A percentile compares a stretch with the other conserved stretches of the same genome.
phyloP scores from a whole-genome alignment of 2,888 invertebrate genomes.

The Acanthococcus lagerstroemiae region DNA sequence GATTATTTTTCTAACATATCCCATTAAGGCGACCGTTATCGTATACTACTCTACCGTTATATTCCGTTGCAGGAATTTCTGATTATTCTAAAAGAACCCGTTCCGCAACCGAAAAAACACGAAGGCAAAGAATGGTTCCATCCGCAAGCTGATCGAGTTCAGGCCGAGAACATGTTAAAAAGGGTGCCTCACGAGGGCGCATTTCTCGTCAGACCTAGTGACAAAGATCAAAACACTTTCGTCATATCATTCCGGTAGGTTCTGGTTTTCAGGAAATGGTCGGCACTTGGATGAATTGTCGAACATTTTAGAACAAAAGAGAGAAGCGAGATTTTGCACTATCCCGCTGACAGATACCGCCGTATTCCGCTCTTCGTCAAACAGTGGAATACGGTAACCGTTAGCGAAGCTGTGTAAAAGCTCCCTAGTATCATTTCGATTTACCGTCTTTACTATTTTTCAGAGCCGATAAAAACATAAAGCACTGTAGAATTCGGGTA shows the following conservation, averaged over 20 bases:
- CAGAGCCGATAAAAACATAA: slow-evolving; percentile 86
- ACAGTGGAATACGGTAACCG: too few species aligned
- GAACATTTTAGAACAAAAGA: too few species aligned
- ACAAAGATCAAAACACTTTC: slow-evolving; percentile 72
- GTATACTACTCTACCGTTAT: neutral
- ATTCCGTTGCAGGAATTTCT: slow-evolving; percentile 58
- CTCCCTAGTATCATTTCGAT: neutral
- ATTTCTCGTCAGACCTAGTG: slow-evolving; percentile 85
- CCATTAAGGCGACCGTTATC: too few species aligned
- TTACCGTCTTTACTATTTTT: too few species aligned
- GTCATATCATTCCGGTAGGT: slow-evolving; percentile 83
- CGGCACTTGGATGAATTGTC: too few species aligned
- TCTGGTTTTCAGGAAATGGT: neutral
- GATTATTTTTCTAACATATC: too few species aligned
- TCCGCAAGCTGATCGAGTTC: slow-evolving; percentile 62
- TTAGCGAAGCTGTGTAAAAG: too few species aligned
- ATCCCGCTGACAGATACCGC: neutral
- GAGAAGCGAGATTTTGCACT: neutral
- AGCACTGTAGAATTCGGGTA: slow-evolving; percentile 89
- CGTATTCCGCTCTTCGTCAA: too few species aligned
- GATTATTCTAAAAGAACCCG: slow-evolving; percentile 77
- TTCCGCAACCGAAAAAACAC: slow-evolving; percentile 90
- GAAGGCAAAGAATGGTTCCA: slow-evolving; percentile 92
- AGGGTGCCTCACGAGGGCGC: slow-evolving; percentile 82
- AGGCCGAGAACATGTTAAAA: slow-evolving; percentile 80